Conservation (phyloP, 1,140 invertebrate species). For the Neoseiulus cucumeris region DNA sequence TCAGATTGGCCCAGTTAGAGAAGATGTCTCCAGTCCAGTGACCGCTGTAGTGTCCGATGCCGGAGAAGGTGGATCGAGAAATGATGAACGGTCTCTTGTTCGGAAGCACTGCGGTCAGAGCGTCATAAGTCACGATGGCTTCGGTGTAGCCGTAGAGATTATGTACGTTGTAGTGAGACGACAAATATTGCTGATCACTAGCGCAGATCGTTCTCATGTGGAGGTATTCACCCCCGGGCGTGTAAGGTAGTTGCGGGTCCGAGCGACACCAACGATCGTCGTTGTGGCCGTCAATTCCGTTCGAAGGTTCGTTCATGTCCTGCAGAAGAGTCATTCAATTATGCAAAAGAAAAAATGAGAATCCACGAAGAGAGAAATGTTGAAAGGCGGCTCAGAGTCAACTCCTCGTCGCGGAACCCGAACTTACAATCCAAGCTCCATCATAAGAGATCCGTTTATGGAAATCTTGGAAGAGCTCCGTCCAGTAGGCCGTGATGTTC, state of each 20-base stretch:
- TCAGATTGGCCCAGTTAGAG: slow-evolving; percentile 33
- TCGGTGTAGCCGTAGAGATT: slow-evolving; percentile 60
- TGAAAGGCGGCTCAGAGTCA: not conserved
- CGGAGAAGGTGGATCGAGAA: slow-evolving; percentile 56
- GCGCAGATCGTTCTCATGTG: slow-evolving; percentile 57
- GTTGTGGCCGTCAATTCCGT: slow-evolving; percentile 18
- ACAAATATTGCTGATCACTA: slow-evolving; percentile 43
- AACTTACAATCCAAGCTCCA: slow-evolving; percentile 58
- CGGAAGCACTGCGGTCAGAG: slow-evolving; percentile 22
- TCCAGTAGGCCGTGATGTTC: slow-evolving; percentile 48
- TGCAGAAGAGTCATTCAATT: slow-evolving; percentile 11
- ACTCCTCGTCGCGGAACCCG: no score
- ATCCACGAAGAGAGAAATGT: not conserved
- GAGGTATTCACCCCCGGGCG: slow-evolving; percentile 36
- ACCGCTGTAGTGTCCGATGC: slow-evolving; percentile 55
- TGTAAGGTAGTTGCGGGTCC: slow-evolving; percentile 39
- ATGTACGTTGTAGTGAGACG: slow-evolving; percentile 52
- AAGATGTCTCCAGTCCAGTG: slow-evolving; percentile 65
- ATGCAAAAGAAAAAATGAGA: not conserved
- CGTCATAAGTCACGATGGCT: slow-evolving; percentile 49
- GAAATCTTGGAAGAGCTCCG: slow-evolving; percentile 42
- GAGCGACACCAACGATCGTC: slow-evolving; percentile 31
- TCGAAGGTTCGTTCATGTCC: slow-evolving; percentile 23
- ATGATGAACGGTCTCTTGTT: slow-evolving; percentile 52
- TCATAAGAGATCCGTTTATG: slow-evolving; percentile 45